Base-by-base conservation (phyloP, 2,888 invertebrate species). In the Belgica antarctica region DNA sequence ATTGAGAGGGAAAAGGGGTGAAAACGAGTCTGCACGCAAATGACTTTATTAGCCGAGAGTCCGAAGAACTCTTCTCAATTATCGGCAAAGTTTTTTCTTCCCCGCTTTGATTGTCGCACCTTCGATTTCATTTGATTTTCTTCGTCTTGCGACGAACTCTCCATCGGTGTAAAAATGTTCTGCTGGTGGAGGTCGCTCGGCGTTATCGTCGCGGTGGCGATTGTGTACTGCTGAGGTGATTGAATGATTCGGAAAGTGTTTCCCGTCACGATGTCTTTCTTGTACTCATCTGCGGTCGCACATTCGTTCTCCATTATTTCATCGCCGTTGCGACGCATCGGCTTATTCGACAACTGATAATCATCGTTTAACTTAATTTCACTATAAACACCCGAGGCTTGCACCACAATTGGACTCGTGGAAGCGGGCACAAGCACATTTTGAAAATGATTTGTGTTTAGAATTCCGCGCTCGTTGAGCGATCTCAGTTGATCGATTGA, bases 401-500 rank as follows among this genome's bases (percentile, higher is more conserved):
- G 62, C 4, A 62, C 62, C 17, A 65, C 28, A 3, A 65, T 65
- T 24, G 65, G 46, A 15, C 46, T 41, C 25, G 65, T 46, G 7
- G 65, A 25, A n/a, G 41, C 2, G 12, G 65, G 41, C 3, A 46
- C 65, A 19, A 65, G 65, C n/a, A 65, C 65, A 65, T 46, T 65
- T 65, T 65, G 65, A 25, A 65, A 41, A 19, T 65, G 65, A 46
- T 65, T 65, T 65, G 65, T 65, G n/a, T 65, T 65, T 41, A 65
- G 17, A 12, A 65, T 65, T 73, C 94, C 80, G n/a, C 81, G 78
- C 66, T 80, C 85, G 31, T 86, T 86, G 74, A 86, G 82, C 41
- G 85, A 85, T 73, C 86, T 81, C 73, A 86, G 77, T 75, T 86
- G 86, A 73, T 86, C 86, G 77, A 86, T 86, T 73, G 86, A 86